Evolutionary conservation across 2,113 vertebrate species (phyloP).

Genomic region (Morone saxatilis): DNA sequence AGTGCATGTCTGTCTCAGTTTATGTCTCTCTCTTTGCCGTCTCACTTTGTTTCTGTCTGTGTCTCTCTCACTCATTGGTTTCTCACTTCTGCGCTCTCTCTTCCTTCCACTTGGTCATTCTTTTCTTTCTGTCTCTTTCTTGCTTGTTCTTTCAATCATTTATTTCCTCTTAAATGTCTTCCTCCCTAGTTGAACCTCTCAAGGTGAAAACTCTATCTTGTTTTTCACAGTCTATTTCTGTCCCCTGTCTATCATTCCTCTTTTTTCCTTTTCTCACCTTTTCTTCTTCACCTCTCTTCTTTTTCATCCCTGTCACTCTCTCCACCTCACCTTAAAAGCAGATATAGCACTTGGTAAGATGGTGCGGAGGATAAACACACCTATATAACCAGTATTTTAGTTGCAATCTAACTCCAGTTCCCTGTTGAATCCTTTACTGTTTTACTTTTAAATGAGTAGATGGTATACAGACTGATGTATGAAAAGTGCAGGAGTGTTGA

Average conservation of each 20-base stretch:
- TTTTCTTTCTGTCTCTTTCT: background rate
- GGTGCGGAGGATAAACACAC: background rate
- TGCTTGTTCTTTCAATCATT: background rate
- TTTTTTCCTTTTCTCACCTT: constrained; percentile 57
- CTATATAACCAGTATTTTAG: background rate
- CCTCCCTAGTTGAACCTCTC: constrained; percentile 1
- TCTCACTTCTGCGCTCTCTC: background rate
- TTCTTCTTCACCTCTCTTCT: constrained; percentile 25
- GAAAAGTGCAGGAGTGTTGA: background rate
- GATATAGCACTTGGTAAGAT: constrained; percentile 36
- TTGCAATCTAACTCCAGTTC: background rate
- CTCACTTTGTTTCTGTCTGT: background rate
- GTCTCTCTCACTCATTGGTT: background rate
- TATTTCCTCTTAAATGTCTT: constrained; percentile 3
- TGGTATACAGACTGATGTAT: background rate
- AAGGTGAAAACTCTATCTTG: constrained; percentile 29
- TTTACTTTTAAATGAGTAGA: no score
- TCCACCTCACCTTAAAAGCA: constrained; percentile 47
- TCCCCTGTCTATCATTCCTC: constrained; percentile 32
- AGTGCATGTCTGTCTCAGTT: background rate
- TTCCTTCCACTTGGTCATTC: background rate
- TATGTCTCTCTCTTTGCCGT: background rate
- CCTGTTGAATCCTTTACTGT: background rate
- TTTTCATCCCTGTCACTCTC: constrained; percentile 19
- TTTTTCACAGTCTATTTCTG: constrained; percentile 56